Evolutionary conservation across 2,113 vertebrate species (phyloP).

Genomic region (Sylvietta virens): DNA sequence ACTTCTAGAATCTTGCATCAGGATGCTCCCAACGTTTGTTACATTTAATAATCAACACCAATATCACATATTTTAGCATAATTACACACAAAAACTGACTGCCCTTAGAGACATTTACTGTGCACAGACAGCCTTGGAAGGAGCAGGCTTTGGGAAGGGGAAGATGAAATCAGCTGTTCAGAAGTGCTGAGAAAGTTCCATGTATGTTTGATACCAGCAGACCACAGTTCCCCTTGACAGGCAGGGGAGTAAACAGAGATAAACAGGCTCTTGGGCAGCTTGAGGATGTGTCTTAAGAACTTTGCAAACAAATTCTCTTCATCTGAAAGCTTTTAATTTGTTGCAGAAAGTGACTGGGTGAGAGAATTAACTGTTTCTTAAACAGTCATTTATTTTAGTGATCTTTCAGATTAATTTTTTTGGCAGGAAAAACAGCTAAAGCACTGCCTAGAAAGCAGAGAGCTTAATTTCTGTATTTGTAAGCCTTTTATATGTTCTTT

Average conservation of each 20-base stretch:
- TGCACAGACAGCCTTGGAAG: neutral
- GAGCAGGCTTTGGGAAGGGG: neutral
- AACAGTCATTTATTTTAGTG: neutral
- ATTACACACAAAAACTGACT: neutral
- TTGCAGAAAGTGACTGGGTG: neutral
- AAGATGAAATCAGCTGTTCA: neutral
- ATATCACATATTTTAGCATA: neutral
- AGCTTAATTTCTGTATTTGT: neutral
- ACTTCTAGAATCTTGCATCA: neutral
- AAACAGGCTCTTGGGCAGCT: neutral
- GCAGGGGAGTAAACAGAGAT: neutral
- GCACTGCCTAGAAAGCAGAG: neutral
- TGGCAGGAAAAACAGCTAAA: neutral
- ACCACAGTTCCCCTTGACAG: neutral
- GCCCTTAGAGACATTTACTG: accelerated
- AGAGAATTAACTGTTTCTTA: neutral
- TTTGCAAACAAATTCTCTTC: neutral
- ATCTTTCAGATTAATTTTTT: neutral
- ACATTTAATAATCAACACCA: neutral
- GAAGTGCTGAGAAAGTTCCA: neutral
- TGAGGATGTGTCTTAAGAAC: neutral
- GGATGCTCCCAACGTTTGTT: neutral
- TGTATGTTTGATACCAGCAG: neutral
- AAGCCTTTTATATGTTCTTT: neutral
- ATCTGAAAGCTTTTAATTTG: neutral